Evolutionary conservation across 2,888 invertebrate species (phyloP).

Genomic region (Trachelus stipa): DNA sequence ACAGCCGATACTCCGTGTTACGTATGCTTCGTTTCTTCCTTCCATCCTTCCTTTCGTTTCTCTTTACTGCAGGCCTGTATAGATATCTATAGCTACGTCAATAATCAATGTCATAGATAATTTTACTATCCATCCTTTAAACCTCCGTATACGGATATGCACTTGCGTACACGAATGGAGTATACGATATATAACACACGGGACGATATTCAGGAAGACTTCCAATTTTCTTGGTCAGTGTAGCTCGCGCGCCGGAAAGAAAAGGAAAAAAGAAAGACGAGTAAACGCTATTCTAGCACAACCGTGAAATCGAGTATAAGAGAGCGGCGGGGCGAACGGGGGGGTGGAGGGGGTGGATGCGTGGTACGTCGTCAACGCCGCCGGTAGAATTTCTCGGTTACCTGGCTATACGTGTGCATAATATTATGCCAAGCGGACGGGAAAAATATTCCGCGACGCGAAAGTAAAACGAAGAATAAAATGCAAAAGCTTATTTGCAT

Average conservation of each 20-base stretch:
- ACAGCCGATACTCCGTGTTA: conserved; percentile 36
- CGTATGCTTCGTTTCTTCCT: background rate
- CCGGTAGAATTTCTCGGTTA: conserved; percentile 41
- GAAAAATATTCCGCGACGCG: conserved; percentile 38
- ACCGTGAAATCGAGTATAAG: background rate
- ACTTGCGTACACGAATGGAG: background rate
- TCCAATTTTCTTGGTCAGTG: background rate
- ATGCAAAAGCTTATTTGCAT: conserved; percentile 35
- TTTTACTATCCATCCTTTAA: background rate
- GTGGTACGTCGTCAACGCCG: conserved; percentile 7
- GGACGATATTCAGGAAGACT: background rate
- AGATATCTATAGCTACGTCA: background rate
- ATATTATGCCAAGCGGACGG: conserved; percentile 31
- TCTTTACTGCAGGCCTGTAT: background rate
- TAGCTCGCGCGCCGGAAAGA: background rate
- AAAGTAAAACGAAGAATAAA: conserved; percentile 16
- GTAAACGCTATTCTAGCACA: background rate
- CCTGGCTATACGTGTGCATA: conserved; percentile 36
- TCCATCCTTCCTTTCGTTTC: background rate
- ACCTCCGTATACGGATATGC: background rate
- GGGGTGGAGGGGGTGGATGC: background rate
- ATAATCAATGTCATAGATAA: background rate
- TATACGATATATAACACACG: background rate
- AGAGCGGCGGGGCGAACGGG: background rate
- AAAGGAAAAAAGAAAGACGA: background rate